Evolutionary conservation across 2,888 invertebrate genomes (phyloP).

Genomic region (Plutella xylostella): DNA sequence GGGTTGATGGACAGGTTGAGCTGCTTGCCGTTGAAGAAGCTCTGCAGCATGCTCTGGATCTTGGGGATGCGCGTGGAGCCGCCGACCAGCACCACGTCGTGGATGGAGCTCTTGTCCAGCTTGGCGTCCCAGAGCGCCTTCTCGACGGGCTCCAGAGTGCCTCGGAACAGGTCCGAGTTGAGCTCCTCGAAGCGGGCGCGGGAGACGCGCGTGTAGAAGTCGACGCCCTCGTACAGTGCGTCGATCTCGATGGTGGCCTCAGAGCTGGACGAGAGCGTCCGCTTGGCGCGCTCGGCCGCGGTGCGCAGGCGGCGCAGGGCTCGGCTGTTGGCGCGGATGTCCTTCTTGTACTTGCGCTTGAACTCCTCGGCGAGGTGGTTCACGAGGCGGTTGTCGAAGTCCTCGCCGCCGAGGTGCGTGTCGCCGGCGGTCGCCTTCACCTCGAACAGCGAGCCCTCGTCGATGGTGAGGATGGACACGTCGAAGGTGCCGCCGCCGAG

Average conservation of each 20-base stretch:
- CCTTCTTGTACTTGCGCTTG: conserved; percentile 77
- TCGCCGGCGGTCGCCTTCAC: conserved; percentile 87
- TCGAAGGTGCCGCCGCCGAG: conserved; percentile 80
- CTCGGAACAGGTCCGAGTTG: conserved; percentile 77
- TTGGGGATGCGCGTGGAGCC: conserved; percentile 86
- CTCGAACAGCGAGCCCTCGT: conserved; percentile 80
- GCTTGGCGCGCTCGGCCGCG: conserved; percentile 82
- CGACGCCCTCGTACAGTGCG: conserved; percentile 78
- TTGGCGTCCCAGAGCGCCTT: conserved; percentile 83
- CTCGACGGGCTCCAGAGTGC: conserved; percentile 82
- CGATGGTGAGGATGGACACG: conserved; percentile 85
- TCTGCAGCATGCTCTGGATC: conserved; percentile 79
- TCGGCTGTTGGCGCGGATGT: conserved; percentile 73
- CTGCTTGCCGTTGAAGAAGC: conserved; percentile 80
- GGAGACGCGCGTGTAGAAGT: conserved; percentile 76
- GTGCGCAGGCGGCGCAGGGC: conserved; percentile 78
- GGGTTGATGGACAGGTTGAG: conserved; percentile 82
- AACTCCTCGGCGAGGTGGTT: conserved; percentile 77
- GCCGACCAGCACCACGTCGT: conserved; percentile 86
- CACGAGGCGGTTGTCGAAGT: conserved; percentile 75
- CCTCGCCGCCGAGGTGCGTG: conserved; percentile 85
- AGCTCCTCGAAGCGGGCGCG: conserved; percentile 83
- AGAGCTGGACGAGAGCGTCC: conserved; percentile 80
- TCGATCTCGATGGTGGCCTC: conserved; percentile 82
- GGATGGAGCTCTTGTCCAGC: conserved; percentile 79